A percentile compares a stretch with the other conserved stretches of the same genome.
These are phyloP conservation scores for Anoplolepis gracilipes DNA, from an alignment of 1,140 invertebrate species.

Conservation along the genomic window DNA sequence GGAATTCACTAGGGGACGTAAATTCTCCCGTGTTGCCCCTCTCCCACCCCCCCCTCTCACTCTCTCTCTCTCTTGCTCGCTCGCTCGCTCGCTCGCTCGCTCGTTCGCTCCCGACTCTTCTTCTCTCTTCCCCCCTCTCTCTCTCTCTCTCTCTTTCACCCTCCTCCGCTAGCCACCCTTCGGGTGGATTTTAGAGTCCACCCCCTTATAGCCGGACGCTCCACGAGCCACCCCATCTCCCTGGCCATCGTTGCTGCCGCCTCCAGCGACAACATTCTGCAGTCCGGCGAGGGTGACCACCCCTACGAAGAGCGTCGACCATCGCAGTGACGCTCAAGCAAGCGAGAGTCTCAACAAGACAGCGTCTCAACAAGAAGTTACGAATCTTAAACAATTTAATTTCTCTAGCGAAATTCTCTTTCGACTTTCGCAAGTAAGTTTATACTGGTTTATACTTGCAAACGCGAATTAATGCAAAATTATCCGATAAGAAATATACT, in stretches of 20 bases:
- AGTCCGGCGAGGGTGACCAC: constrained; percentile 83
- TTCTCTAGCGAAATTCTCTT: neutral
- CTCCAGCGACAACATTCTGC: constrained; percentile 85
- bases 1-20: constrained; percentile 82
- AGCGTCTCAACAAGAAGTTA: no score
- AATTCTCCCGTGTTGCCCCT: constrained; percentile 74
- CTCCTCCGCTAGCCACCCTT: constrained; percentile 75
- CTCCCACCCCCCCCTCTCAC: neutral
- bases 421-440: neutral
- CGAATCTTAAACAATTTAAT: neutral
- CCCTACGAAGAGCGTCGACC: constrained; percentile 72
- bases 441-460: no score
- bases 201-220: constrained; percentile 70
- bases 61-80: neutral
- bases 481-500: neutral
- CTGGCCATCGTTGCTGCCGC: constrained; percentile 82
- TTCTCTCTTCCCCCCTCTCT: constrained; percentile 55
- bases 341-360: neutral
- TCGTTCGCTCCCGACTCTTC: neutral
- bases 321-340: constrained; percentile 84
- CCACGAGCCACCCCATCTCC: constrained; percentile 71
- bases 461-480: neutral
- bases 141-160: constrained; percentile 24
- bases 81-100: no score
- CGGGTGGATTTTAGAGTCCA: constrained; percentile 84